Evolutionary conservation across 2,797 vertebrate genomes (phyloP).

Genomic region (Pelobates cultripes): DNA sequence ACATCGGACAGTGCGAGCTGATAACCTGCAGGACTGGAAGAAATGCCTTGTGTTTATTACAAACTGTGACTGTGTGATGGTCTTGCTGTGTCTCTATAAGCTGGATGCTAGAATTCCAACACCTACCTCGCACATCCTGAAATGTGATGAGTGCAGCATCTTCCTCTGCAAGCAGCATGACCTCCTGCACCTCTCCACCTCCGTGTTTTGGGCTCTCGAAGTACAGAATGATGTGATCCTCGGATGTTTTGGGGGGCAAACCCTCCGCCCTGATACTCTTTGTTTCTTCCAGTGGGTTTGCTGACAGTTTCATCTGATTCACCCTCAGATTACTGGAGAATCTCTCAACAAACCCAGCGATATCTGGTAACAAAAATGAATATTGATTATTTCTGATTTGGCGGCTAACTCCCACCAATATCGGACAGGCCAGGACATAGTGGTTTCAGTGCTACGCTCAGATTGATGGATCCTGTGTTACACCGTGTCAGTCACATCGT

Average conservation of each 20-base stretch:
- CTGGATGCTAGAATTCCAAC: too few species aligned
- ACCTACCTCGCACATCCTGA: conserved; percentile 70
- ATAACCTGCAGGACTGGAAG: too few species aligned
- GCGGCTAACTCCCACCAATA: too few species aligned
- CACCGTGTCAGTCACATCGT: too few species aligned
- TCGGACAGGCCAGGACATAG: too few species aligned
- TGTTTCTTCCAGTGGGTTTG: conserved; percentile 69
- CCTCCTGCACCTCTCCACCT: conserved; percentile 29
- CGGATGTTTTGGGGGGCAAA: conserved; percentile 63
- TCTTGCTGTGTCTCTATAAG: too few species aligned
- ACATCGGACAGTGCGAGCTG: too few species aligned
- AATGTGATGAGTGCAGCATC: conserved; percentile 79
- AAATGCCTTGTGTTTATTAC: too few species aligned
- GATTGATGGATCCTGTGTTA: too few species aligned
- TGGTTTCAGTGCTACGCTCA: too few species aligned
- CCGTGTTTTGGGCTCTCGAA: conserved; percentile 77
- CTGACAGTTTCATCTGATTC: conserved; percentile 65
- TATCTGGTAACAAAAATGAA: not conserved
- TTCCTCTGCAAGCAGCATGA: conserved; percentile 71
- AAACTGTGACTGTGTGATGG: too few species aligned
- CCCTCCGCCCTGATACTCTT: conserved; percentile 76
- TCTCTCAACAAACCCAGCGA: not conserved
- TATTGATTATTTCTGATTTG: too few species aligned
- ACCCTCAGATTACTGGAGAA: conserved; percentile 61
- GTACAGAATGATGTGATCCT: conserved; percentile 72